Conservation (phyloP, 2,888 invertebrate species). For the Drosophila dives region DNA sequence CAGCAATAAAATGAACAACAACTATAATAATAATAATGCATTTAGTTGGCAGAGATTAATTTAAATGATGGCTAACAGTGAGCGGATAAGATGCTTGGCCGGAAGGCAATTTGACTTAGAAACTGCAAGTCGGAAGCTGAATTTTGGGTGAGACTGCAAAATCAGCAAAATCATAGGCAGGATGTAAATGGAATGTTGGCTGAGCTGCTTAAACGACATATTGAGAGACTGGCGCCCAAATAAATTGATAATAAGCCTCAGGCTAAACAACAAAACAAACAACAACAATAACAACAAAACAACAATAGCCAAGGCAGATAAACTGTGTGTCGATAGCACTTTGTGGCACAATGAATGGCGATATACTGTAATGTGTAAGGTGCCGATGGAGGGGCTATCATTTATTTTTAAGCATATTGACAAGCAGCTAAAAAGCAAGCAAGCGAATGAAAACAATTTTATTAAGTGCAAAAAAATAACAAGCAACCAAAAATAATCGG, state of each 20-base stretch:
- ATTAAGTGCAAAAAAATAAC: constrained; percentile 77
- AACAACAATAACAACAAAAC: constrained; percentile 31
- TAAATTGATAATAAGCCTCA: constrained; percentile 71
- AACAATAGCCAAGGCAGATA: constrained; percentile 61
- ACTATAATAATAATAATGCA: constrained; percentile 15
- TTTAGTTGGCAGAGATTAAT: constrained; percentile 34
- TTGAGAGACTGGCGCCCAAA: constrained; percentile 40
- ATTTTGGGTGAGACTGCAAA: constrained; percentile 20
- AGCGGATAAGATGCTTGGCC: constrained; percentile 35
- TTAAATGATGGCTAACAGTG: constrained; percentile 23
- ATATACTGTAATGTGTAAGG: not conserved
- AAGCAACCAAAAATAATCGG: constrained; percentile 72
- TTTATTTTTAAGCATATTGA: constrained; percentile 81
- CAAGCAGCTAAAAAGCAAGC: constrained; percentile 68
- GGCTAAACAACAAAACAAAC: constrained; percentile 39
- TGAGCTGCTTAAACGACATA: constrained; percentile 41
- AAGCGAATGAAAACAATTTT: constrained; percentile 76
- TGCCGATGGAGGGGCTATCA: constrained; percentile 19
- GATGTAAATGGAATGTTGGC: constrained; percentile 9
- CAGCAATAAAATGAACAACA: not conserved
- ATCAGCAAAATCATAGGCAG: constrained; percentile 49
- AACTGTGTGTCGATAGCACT: constrained; percentile 66
- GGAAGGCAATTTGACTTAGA: constrained; percentile 36
- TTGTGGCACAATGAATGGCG: constrained; percentile 50
- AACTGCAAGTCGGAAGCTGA: constrained; percentile 25